phyloP scores from a whole-genome alignment of 2,888 invertebrate genomes.

The Pachydiplax longipennis region DNA sequence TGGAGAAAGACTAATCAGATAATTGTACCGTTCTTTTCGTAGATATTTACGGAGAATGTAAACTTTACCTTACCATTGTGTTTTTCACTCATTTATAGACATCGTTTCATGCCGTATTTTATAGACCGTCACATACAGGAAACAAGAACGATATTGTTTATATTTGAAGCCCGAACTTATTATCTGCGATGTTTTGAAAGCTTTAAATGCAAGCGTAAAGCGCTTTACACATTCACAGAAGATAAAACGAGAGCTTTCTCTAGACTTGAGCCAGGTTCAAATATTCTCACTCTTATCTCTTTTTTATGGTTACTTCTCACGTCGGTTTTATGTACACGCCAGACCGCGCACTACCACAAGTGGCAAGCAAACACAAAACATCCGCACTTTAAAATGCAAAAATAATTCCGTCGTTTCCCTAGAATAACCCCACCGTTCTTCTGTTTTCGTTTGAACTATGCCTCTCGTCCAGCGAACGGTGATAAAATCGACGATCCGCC shows the following conservation, averaged over 20 bases:
- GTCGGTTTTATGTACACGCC: background rate
- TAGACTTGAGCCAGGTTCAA: background rate
- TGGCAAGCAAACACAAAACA: background rate
- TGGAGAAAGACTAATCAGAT: no score
- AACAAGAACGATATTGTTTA: no score
- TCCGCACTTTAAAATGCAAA: background rate
- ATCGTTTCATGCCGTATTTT: no score
- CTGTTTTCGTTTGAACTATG: background rate
- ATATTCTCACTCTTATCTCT: background rate
- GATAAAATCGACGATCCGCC: background rate
- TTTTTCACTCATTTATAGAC: no score
- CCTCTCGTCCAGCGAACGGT: background rate
- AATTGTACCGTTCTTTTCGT: no score
- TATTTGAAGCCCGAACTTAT: no score
- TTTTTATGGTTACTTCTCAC: background rate
- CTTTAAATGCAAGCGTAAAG: no score
- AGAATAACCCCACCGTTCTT: background rate
- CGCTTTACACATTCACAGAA: no score
- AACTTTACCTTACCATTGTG: no score
- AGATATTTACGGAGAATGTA: no score
- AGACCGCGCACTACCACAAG: background rate
- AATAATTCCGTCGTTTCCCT: background rate
- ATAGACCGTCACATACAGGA: no score
- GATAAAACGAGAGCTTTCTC: background rate
- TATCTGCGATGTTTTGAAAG: no score